Conservation (phyloP, 2,888 invertebrate species). For the Cantharis rufa region DNA sequence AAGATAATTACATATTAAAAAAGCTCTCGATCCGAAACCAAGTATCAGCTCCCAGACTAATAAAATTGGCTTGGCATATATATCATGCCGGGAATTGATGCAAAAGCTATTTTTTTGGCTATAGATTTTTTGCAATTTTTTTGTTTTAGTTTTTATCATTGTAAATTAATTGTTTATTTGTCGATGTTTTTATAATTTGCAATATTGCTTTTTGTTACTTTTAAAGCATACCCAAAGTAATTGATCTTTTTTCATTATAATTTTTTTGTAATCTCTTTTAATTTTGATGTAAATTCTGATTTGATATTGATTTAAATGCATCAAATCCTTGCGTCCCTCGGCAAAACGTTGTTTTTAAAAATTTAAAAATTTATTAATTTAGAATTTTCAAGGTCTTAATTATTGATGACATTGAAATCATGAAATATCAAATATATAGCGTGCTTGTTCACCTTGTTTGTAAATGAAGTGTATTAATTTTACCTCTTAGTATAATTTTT, state of each 20-base stretch:
- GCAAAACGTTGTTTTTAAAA: not conserved
- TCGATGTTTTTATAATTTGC: too few species aligned
- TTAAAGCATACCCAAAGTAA: not conserved
- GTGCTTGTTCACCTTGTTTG: not conserved
- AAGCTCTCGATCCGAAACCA: not conserved
- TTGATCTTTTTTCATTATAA: not conserved
- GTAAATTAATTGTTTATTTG: too few species aligned
- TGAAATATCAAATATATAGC: not conserved
- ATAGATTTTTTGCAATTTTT: not conserved
- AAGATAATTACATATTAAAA: not conserved
- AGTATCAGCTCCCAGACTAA: not conserved
- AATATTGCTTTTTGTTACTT: not conserved
- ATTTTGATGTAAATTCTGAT: not conserved
- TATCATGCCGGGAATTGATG: too few species aligned
- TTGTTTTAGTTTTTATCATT: not conserved
- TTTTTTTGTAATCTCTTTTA: not conserved
- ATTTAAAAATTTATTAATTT: not conserved
- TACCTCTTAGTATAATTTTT: not conserved
- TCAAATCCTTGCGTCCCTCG: not conserved
- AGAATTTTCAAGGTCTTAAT: not conserved
- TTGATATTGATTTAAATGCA: not conserved
- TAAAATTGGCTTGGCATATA: not conserved
- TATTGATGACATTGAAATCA: not conserved
- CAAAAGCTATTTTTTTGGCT: too few species aligned
- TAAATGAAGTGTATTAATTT: not conserved